Percentiles rank a stretch among this genome's conserved stretches.
Evolutionary conservation across 2,113 vertebrate genomes (phyloP).

Genomic region (Pomatorhinus ruficollis): DNA sequence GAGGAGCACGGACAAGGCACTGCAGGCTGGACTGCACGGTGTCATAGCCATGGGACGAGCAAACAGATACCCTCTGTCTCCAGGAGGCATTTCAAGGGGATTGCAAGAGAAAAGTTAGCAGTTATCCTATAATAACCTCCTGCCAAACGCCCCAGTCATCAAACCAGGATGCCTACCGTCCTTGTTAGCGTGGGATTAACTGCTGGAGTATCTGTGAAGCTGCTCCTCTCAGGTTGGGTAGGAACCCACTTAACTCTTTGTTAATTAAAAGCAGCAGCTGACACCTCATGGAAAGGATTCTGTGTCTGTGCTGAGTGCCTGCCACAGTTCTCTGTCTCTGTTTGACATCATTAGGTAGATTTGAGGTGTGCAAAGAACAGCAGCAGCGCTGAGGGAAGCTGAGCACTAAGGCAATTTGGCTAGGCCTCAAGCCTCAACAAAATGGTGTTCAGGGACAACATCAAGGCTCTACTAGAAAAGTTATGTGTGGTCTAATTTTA

Average conservation of each 20-base stretch:
- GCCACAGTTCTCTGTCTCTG: not conserved
- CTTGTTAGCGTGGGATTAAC: not conserved
- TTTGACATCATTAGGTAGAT: not conserved
- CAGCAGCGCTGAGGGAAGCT: not conserved
- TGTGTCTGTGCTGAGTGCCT: not conserved
- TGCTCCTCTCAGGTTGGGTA: not conserved
- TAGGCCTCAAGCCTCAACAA: not conserved
- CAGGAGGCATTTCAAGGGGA: not conserved
- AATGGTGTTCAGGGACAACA: not conserved
- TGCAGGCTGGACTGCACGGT: fast-evolving
- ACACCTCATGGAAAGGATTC: not conserved
- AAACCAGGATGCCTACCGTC: fast-evolving
- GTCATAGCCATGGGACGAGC: not conserved
- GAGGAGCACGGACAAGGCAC: not conserved
- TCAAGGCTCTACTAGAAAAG: not conserved
- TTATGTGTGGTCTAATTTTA: not conserved
- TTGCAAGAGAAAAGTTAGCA: not conserved
- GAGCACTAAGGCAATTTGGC: not conserved
- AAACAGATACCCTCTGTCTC: not conserved
- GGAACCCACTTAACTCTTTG: not conserved
- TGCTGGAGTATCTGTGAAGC: not conserved
- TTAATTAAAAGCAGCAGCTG: constrained; percentile 27
- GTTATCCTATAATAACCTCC: not conserved
- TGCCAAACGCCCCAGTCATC: not conserved
- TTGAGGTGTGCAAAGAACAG: not conserved